phyloP scores from a whole-genome alignment of 2,797 vertebrate genomes.

The Dromococcyx pavoninus region DNA sequence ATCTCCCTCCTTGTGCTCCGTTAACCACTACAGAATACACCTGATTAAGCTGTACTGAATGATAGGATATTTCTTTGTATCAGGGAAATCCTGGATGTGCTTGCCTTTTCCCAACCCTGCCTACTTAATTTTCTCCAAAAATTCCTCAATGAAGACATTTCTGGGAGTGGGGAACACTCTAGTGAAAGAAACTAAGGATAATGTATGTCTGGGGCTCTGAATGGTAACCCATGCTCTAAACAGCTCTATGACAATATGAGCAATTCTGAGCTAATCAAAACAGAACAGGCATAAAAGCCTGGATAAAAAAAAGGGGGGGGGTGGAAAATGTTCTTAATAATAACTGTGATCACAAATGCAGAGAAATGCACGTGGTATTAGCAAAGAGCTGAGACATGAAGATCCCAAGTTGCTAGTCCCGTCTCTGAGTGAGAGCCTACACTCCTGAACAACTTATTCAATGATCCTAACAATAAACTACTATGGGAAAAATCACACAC shows the following conservation, averaged over 20 bases:
- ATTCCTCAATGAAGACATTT: background rate
- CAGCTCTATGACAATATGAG: background rate
- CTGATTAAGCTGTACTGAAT: background rate
- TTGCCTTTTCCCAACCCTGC: background rate
- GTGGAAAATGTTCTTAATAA: no score
- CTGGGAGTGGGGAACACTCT: fast-evolving
- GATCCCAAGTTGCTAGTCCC: background rate
- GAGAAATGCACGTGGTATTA: background rate
- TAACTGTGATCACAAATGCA: background rate
- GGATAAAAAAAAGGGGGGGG: no score
- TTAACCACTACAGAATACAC: background rate
- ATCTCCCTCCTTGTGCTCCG: background rate
- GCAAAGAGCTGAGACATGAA: background rate
- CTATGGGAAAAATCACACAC: background rate
- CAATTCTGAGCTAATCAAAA: background rate
- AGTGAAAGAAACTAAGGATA: background rate
- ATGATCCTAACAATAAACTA: background rate
- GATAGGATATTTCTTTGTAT: background rate
- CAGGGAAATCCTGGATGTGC: background rate
- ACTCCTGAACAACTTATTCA: background rate
- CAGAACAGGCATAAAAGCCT: background rate
- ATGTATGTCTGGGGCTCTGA: background rate
- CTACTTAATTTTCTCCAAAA: background rate
- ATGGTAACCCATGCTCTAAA: background rate
- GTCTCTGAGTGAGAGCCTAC: background rate